Percentiles rank a stretch among this genome's conserved stretches.
Conservation (phyloP, 2,797 vertebrate genomes). For the Aselliscus stoliczkanus region DNA sequence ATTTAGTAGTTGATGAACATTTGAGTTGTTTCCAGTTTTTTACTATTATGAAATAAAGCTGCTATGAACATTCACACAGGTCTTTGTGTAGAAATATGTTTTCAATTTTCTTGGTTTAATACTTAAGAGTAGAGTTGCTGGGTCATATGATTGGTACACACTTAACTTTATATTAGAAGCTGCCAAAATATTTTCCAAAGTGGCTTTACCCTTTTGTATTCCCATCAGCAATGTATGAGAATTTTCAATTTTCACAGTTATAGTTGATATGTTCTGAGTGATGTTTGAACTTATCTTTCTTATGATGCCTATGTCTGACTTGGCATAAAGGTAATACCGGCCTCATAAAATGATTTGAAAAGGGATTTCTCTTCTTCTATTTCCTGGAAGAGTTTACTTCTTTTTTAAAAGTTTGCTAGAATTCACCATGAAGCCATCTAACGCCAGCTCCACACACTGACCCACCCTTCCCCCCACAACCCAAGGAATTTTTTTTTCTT, state of each 20-base stretch:
- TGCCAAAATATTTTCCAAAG: not conserved
- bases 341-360: not conserved
- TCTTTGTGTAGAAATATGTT: not conserved
- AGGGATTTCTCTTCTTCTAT: not conserved
- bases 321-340: not conserved
- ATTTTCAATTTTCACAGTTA: not conserved
- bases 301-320: not conserved
- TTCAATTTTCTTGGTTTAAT: not conserved
- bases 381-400: not conserved
- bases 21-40: not conserved
- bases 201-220: not conserved
- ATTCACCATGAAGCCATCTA: not conserved
- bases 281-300: not conserved
- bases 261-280: not conserved
- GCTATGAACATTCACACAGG: not conserved
- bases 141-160: not conserved
- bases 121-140: not conserved
- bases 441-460: too few relatives aligned
- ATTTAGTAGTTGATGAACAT: not conserved
- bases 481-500: not conserved
- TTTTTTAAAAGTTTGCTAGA: not conserved
- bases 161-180: not conserved
- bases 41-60: not conserved
- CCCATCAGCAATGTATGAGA: not conserved
- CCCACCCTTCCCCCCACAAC: too few relatives aligned